Conservation (phyloP, 2,113 vertebrate genomes). For the Laticauda colubrina region DNA sequence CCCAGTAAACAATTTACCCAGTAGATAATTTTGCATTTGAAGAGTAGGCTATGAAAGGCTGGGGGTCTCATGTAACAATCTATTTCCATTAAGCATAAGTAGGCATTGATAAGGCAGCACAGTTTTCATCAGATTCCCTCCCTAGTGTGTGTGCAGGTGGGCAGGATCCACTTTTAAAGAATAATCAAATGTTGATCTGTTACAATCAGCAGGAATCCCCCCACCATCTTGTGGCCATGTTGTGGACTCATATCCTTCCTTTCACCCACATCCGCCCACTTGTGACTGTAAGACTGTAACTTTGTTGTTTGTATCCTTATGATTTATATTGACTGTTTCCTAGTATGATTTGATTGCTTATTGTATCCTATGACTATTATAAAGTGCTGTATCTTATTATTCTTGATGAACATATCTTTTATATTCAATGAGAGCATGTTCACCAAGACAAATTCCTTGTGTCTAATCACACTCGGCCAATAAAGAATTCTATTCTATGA, state of each 20-base stretch:
- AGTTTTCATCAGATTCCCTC: not conserved
- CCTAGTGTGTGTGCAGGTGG: not conserved
- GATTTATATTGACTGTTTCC: too few relatives aligned
- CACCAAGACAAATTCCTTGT: too few relatives aligned
- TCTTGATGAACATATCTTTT: too few relatives aligned
- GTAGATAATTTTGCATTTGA: not conserved
- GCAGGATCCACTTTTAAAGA: not conserved
- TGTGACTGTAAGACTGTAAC: too few relatives aligned
- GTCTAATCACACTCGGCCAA: too few relatives aligned
- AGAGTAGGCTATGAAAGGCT: not conserved
- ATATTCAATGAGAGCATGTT: too few relatives aligned
- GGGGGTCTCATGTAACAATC: not conserved
- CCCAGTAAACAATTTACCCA: not conserved
- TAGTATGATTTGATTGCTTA: too few relatives aligned
- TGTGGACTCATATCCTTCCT: not conserved
- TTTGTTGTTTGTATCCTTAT: too few relatives aligned
- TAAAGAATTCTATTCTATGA: not conserved
- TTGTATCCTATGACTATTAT: too few relatives aligned
- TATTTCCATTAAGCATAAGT: not conserved
- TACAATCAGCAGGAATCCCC: not conserved
- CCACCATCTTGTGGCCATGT: not conserved
- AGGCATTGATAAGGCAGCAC: not conserved
- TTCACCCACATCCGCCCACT: too few relatives aligned
- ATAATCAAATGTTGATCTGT: not conserved
- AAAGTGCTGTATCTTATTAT: too few relatives aligned